Base-by-base conservation (phyloP, 2,797 vertebrate genomes). In the Petrocephalus schoutedeni region DNA sequence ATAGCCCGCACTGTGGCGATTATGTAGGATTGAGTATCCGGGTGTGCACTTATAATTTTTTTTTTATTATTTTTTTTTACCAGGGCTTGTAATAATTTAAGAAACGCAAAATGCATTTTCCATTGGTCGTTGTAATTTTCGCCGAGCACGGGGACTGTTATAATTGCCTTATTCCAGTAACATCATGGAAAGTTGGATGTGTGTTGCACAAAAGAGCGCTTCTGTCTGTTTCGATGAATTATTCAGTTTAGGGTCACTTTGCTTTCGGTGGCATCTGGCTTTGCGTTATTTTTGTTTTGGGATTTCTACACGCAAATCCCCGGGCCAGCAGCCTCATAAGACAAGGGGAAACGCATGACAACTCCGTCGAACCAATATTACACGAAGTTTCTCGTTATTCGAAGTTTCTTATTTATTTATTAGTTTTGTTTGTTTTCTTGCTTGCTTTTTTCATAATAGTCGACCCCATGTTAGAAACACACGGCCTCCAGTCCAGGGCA, bases 281-380 rank as follows among this genome's bases (percentile, higher is more conserved):
- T 77, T n/a, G 14, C 36, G 36, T 77, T 77, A 41, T 19, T 77
- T 77, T 77, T 77, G 71, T n/a, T 77, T 14, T 71, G 64, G 14
- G 64, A 71, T 71, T 67, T 71, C 86, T 74, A 0, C 90, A 93
- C 71, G 64, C 64, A 71, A 71, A 16, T 3, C 64, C 64, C 28
- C 4, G 36, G 71, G 71, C 71, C 41, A 77, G 36, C 36, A 77
- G 41, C 41, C 41, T 77, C 36, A 77, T 41, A 77, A 77, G 71
- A 45, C n/a, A 77, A 45, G 64, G 64, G 12, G 28, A 67, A 12
- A 67, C 36, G 32, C 16, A 45, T 77, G 36, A 19, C 71, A 77
- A 36, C 32, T 16, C 32, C 32, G 14, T 41, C 32, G 32, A 7
- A 41, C 36, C 16, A 4, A 41, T 45, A n/a, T 77, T 77, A 45